Conservation (phyloP, 2,888 invertebrate genomes). For the Maniola hyperantus region DNA sequence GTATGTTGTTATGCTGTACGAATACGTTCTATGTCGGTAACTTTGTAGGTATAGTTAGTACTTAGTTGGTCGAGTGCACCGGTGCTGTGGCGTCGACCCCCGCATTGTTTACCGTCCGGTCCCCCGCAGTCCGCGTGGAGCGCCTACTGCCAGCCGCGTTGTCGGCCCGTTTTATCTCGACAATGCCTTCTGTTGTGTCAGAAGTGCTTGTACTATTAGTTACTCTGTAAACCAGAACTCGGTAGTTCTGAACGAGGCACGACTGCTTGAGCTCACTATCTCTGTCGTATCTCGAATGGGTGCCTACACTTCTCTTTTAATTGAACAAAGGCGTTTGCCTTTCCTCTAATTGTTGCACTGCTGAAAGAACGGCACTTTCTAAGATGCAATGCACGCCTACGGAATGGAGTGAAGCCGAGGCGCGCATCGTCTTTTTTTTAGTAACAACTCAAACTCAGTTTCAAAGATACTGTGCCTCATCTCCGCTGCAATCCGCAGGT, state of each 20-base stretch:
- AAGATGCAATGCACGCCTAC: too few species aligned
- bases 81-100: slow-evolving; percentile 60
- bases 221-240: slow-evolving; percentile 2
- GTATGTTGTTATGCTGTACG: neutral
- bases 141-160: slow-evolving; percentile 25
- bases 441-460: too few species aligned
- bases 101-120: slow-evolving; percentile 66
- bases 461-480: too few species aligned
- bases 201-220: slow-evolving; percentile 17
- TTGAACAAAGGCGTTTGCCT: too few species aligned
- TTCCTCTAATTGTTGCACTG: too few species aligned
- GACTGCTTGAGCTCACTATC: neutral
- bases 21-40: neutral
- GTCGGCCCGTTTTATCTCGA: slow-evolving; percentile 31
- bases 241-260: neutral
- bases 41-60: slow-evolving; percentile 15
- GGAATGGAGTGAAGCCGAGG: too few species aligned
- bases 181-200: slow-evolving; percentile 32
- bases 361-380: too few species aligned
- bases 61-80: slow-evolving; percentile 40
- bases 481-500: too few species aligned
- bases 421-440: too few species aligned
- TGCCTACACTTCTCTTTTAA: too few species aligned
- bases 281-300: neutral
- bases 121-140: slow-evolving; percentile 27